Conservation (phyloP, 64 coral and sea anemone species). For the Montipora sp. region DNA sequence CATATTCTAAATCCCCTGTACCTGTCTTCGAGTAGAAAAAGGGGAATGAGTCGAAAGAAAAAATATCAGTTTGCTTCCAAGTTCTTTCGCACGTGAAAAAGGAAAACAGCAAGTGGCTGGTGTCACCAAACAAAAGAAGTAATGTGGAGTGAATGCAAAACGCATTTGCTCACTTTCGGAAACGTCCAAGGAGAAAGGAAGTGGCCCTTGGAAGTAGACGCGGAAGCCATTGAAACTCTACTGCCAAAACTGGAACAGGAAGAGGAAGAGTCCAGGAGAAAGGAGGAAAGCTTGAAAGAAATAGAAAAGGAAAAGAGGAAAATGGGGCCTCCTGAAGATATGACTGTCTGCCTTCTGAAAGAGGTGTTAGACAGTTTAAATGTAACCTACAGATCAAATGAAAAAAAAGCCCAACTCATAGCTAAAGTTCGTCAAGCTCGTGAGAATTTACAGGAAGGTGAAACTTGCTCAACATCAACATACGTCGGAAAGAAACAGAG, state of each 20-base stretch:
- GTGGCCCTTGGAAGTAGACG: neutral
- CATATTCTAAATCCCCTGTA: neutral
- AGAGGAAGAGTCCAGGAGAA: neutral
- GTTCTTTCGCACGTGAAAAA: constrained; percentile 9
- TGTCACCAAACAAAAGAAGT: constrained; percentile 4
- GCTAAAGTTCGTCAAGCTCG: no score
- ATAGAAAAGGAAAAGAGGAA: neutral
- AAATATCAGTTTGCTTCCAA: constrained; percentile 14
- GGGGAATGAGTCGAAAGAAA: neutral
- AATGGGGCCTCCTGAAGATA: neutral
- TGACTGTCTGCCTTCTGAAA: neutral
- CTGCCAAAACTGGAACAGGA: neutral
- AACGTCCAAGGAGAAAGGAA: neutral
- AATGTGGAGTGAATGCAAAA: constrained; percentile 24
- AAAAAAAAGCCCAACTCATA: no score
- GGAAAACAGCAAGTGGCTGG: neutral
- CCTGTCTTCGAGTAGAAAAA: no score
- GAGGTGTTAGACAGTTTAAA: neutral
- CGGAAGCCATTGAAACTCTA: neutral
- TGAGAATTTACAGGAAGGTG: neutral
- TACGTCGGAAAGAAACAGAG: no score
- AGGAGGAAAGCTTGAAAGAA: neutral
- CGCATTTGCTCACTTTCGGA: neutral
- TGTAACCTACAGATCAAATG: no score
- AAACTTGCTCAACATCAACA: no score